phyloP scores from a whole-genome alignment of 2,113 vertebrate species.

The Lamprotornis superbus region DNA sequence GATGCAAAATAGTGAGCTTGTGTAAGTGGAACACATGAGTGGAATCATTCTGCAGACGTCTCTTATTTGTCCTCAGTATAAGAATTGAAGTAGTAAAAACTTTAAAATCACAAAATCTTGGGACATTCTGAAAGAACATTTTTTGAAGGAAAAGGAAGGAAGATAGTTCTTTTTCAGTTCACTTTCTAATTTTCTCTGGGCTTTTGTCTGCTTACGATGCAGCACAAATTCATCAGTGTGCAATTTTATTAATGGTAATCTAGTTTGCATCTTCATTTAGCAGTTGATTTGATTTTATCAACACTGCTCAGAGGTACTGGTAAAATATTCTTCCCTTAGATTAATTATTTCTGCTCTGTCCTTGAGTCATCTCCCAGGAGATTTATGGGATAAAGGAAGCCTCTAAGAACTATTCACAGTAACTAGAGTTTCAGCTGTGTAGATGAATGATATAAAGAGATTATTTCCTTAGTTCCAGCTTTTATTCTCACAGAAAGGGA shows the following conservation, averaged over 20 bases:
- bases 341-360: conserved; percentile 16
- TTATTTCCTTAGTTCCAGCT: neutral
- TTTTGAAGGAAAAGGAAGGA: neutral
- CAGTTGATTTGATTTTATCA: conserved; percentile 12
- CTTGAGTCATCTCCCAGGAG: neutral
- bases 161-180: neutral
- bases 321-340: neutral
- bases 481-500: neutral
- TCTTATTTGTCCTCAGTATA: neutral
- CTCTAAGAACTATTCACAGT: neutral
- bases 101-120: neutral
- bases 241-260: neutral
- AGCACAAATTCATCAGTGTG: neutral
- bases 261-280: conserved; percentile 1
- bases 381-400: neutral
- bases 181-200: neutral
- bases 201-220: neutral
- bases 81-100: neutral
- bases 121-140: neutral
- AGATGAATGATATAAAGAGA: neutral
- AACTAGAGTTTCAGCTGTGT: neutral
- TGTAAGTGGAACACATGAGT: neutral
- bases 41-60: accelerated
- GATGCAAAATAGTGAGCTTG: neutral
- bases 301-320: neutral